phyloP scores from a whole-genome alignment of 2,113 vertebrate species.

The Eclectus roratus region DNA sequence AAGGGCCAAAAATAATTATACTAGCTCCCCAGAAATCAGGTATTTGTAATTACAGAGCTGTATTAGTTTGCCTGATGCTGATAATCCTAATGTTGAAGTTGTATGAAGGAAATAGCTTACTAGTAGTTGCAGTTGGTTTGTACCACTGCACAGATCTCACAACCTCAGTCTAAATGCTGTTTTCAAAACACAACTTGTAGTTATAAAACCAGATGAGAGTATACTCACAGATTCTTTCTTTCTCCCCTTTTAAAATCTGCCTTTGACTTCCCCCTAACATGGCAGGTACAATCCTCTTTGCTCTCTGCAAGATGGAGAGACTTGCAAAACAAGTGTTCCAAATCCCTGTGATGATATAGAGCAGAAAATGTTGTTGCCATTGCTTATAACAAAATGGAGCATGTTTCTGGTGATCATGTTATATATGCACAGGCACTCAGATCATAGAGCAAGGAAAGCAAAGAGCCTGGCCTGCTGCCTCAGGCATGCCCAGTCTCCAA shows the following conservation, averaged over 20 bases:
- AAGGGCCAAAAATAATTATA: not conserved
- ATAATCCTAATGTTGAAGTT: not conserved
- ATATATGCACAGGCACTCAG: not conserved
- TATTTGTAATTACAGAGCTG: not conserved
- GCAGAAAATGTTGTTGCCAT: not conserved
- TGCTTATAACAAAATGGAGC: fast-evolving
- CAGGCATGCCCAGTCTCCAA: fast-evolving
- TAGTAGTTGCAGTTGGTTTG: not conserved
- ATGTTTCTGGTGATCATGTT: fast-evolving
- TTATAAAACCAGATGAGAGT: too few species aligned
- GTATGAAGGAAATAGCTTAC: not conserved
- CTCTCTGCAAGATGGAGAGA: not conserved
- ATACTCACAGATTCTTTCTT: not conserved
- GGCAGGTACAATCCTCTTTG: not conserved
- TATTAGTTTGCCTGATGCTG: not conserved
- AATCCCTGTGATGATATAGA: fast-evolving
- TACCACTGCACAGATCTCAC: not conserved
- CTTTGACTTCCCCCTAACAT: not conserved
- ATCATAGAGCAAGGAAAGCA: not conserved
- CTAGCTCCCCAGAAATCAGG: not conserved
- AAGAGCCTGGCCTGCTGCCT: not conserved
- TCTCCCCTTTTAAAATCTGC: too few species aligned
- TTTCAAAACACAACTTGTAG: not conserved
- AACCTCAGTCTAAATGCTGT: not conserved
- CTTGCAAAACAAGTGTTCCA: not conserved